Base-by-base conservation (phyloP, 2,888 invertebrate genomes). In the Phalera bucephala region DNA sequence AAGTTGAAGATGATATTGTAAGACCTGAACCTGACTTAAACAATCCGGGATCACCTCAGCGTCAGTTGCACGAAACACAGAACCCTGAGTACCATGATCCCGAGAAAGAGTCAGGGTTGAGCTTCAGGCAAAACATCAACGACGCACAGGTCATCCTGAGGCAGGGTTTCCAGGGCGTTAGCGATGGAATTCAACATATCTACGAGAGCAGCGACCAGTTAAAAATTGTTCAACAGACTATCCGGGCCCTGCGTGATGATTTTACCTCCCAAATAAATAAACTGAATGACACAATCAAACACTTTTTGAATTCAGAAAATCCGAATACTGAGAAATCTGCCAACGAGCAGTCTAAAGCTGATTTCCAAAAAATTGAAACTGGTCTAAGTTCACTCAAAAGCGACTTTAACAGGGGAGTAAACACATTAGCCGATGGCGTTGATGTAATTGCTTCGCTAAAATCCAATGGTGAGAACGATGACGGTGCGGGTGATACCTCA, bases 41-140 rank as follows among this genome's bases (percentile, higher is more conserved):
- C 2, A 73, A 88, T 44, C 84, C 87, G 1, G 88, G 87, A 6
- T 65, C 62, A 3, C 87, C 87, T 1, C 86, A 88, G 47, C 75
- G 78, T 1, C 86, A 85, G 45, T 74, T 86, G 31, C 88, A 88
- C 44, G 88, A 89, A 39, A 83, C 78, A 0, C 88, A 88, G 52
- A 84, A 79, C 42, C 78, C 85, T 1, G 80, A 75, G 36, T 69
- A 66, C 31, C 73, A 64, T 36, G 55, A 69, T 3, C 64, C 71
- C 5, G 70, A 71, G 7, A 65, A 75, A 29, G 59, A 66, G 30
- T 61, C 70, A 5, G 45, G 73, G 0, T 40, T 63, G 1, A 53
- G 58, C 5, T 66, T 86, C 21, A 80, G 72, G 39, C 64, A 82
- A 32, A 67, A 68, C 9, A 64, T 84, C 13, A 51, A 67, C 4